A percentile compares a stretch with the other conserved stretches of the same genome.
These are phyloP conservation scores for Nothoprocta perdicaria DNA, from an alignment of 2,113 vertebrate species.

Conservation along the genomic window DNA sequence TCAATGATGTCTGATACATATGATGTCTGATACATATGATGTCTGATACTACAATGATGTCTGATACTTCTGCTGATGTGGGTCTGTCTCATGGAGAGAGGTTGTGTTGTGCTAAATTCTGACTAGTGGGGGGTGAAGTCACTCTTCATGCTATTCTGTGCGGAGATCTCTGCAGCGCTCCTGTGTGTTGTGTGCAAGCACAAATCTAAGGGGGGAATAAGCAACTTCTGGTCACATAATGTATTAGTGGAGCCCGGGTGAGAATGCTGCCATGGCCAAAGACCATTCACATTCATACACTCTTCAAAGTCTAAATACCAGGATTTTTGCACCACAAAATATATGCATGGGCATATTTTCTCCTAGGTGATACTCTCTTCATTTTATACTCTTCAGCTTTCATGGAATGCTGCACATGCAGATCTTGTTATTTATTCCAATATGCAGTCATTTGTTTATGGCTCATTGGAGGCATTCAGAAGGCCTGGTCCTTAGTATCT, in stretches of 20 bases:
- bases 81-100: accelerated
- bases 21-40: no score
- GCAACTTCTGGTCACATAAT: accelerated
- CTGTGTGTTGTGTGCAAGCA: neutral
- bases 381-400: neutral
- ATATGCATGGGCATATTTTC: neutral
- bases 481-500: neutral
- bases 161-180: neutral
- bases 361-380: neutral
- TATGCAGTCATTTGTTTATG: neutral
- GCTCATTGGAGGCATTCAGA: neutral
- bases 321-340: neutral
- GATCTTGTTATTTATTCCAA: neutral
- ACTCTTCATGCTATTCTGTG: neutral
- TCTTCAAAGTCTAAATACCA: neutral
- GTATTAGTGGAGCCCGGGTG: neutral
- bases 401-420: neutral
- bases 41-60: no score
- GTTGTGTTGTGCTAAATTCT: neutral
- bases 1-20: no score
- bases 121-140: accelerated
- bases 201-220: neutral
- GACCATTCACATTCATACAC: neutral
- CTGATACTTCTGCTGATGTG: neutral
- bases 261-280: neutral